Percentiles rank a stretch among this genome's conserved stretches.
Conservation (phyloP, 2,797 vertebrate genomes). For the Monodelphis domestica region DNA sequence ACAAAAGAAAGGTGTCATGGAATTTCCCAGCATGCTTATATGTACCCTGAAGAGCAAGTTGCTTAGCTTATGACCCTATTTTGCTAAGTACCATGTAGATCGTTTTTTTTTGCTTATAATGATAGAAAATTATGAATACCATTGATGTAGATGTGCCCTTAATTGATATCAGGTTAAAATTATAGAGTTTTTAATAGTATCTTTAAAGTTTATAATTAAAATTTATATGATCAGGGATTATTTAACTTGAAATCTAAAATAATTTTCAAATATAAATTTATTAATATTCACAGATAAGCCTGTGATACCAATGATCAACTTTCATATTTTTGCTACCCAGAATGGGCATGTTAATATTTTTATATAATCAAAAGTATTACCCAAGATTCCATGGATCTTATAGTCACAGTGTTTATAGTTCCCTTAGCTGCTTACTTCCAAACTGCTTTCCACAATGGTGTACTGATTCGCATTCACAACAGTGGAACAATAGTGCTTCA, state of each 20-base stretch:
- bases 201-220: conserved; percentile 7
- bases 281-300: not conserved
- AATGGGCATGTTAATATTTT: not conserved
- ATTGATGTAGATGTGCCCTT: not conserved
- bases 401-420: not conserved
- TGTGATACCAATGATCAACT: not conserved
- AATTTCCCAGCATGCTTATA: conserved; percentile 1
- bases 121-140: conserved; percentile 2
- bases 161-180: conserved; percentile 31
- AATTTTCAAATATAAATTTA: conserved; percentile 4
- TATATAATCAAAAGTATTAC: not conserved
- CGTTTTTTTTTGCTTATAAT: not conserved
- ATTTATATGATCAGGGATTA: not conserved
- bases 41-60: not conserved
- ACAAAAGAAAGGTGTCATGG: not conserved
- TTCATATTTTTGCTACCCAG: conserved; percentile 4
- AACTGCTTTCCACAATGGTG: not conserved
- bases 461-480: not conserved
- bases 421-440: not conserved
- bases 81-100: not conserved
- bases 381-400: not conserved
- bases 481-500: no score
- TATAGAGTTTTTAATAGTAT: not conserved
- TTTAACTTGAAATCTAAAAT: not conserved
- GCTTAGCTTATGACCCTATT: not conserved